Base-by-base conservation (phyloP, 2,888 invertebrate genomes). In the Aricia artaxerxes region DNA sequence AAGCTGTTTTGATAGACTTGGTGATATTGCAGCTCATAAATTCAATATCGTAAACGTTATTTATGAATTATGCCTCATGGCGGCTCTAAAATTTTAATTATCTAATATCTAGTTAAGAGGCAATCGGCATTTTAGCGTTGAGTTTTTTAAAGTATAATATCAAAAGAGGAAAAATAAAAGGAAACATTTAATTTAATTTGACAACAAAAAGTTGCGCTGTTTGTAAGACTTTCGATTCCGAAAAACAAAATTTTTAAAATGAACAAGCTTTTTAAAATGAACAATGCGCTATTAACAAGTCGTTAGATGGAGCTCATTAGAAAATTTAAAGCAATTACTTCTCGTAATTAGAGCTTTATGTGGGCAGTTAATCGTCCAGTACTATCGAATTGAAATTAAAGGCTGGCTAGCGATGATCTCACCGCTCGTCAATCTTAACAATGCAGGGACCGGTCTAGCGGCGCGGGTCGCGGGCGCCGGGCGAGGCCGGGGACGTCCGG, bases 341-440 rank as follows among this genome's bases (percentile, higher is more conserved):
- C 16, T 64, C 40, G 9, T 0, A 69, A 78, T 69, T 53, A 31
- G 1, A 40, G 44, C 60, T 60, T 77, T 40, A 77, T 73, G 69
- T 40, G 64, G 38, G 78, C n/a, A 61, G 53, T 61, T 16, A 69
- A 49, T 53, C 86, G 83, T 85, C 84, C 84, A 83, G 84, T 85
- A 82, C 84, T 83, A 89, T 90, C 86, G 86, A 86, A 84, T 87
- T 88, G 82, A 86, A 89, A 90, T 90, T 88, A 88, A 88, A 88
- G 85, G 85, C 86, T 87, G 75, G 38, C 61, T 24, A 49, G 79
- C 88, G 93, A 92, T 94, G 93, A 94, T 93, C 94, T 93, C 93
- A 94, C 90, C 91, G 89, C 87, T 90, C 89, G 91, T 92, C 91
- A 92, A 92, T 92, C 91, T 92, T 92, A 92, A 93, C 94, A 94